Conservation (phyloP, 2,888 invertebrate species). For the Nymphalis c-album region DNA sequence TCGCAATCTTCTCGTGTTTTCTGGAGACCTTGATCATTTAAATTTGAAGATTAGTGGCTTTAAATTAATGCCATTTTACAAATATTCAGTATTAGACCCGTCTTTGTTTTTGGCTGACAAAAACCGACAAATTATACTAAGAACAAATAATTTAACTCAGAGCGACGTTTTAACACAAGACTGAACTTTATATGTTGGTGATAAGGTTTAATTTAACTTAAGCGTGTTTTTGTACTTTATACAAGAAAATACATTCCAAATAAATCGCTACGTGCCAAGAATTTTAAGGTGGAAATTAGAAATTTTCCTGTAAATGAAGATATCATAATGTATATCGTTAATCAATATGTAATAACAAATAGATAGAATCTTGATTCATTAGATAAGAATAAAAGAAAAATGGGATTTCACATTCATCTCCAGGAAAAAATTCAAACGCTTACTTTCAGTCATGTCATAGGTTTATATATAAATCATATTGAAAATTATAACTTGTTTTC, state of each 20-base stretch:
- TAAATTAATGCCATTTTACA: slow-evolving; percentile 3
- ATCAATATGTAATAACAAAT: too few species aligned
- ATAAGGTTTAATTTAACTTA: not conserved
- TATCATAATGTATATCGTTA: not conserved
- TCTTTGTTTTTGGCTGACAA: slow-evolving; percentile 14
- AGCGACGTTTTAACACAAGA: not conserved
- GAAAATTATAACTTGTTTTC: too few species aligned
- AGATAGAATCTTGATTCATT: too few species aligned
- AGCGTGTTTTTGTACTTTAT: too few species aligned
- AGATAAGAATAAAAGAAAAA: too few species aligned
- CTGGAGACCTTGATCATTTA: slow-evolving; percentile 1
- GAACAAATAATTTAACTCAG: slow-evolving; percentile 12
- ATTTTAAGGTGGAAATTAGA: slow-evolving; percentile 3
- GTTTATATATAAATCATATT: too few species aligned
- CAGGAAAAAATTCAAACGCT: too few species aligned
- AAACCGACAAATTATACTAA: slow-evolving; percentile 9
- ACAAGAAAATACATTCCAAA: not conserved
- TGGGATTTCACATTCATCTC: too few species aligned
- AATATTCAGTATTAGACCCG: slow-evolving; percentile 7
- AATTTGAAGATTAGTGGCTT: slow-evolving; percentile 5
- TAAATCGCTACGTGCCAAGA: slow-evolving; percentile 5
- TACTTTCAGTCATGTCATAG: too few species aligned
- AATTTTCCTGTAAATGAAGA: not conserved
- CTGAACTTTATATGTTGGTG: not conserved
- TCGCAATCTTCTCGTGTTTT: not conserved